phyloP scores from a whole-genome alignment of 2,888 invertebrate species.

The Coronaproctus castanopsis region DNA sequence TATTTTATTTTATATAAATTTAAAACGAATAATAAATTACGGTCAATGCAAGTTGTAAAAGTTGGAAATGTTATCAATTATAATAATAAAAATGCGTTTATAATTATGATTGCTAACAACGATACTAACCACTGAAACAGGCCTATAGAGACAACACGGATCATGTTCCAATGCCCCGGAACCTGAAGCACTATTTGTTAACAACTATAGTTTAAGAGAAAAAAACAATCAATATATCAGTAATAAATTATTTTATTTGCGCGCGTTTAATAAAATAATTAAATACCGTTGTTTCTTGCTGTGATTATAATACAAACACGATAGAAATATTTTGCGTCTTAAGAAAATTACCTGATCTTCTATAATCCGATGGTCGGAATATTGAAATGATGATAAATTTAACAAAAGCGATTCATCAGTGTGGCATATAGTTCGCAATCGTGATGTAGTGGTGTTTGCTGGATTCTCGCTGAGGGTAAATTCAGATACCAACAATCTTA shows the following conservation, averaged over 20 bases:
- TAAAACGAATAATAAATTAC: no score
- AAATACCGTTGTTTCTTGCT: no score
- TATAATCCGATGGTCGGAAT: conserved; percentile 86
- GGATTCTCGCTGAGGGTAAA: conserved; percentile 85
- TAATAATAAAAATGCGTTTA: no score
- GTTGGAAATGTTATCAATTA: no score
- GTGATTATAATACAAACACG: no score
- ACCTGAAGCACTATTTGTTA: conserved; percentile 84
- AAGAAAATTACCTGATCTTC: conserved; percentile 98
- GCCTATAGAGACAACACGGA: conserved; percentile 70
- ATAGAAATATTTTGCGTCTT: no score
- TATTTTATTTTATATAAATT: no score
- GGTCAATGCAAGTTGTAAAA: no score
- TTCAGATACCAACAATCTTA: conserved; percentile 82
- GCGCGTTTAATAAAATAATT: no score
- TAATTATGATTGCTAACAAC: no score
- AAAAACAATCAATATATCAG: no score
- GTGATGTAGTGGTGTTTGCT: conserved; percentile 73
- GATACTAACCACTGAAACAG: conserved; percentile 33
- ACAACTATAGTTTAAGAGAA: conserved; percentile 40
- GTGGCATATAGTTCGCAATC: conserved; percentile 61
- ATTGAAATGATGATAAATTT: conserved; percentile 75
- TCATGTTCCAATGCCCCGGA: conserved; percentile 95
- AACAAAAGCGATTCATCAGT: conserved; percentile 76
- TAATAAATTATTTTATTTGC: no score